Evolutionary conservation across 2,113 vertebrate species (phyloP), one percentile per base, ranked within the genome.

Genomic region (Alaudala cheleensis): DNA sequence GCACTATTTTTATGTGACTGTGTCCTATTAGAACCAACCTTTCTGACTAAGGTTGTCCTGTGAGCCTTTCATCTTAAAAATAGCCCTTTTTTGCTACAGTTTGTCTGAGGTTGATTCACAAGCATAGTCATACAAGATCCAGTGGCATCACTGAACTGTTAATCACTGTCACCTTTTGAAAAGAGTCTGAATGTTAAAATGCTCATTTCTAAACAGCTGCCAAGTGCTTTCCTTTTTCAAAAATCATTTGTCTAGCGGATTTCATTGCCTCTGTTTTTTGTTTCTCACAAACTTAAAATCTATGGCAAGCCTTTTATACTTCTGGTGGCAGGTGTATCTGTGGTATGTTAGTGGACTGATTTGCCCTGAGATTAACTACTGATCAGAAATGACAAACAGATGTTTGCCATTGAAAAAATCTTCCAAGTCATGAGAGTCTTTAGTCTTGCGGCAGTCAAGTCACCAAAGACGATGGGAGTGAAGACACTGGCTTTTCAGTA

Each of bases 101-200:
- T 94, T 93, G 45, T 82, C 79, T 82, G 58, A 83, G 56, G 34
- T 25, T 86, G 79, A 91, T 76, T 95, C 90, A 91, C 44, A 81
- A 60, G 34, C 72, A 51, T 10, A 95, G 88, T 94, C 80, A 83
- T 51, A 73, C 33, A 51, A 54, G 39, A 92, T 83, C 40, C 70
- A 87, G 69, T 74, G 79, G 66, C 84, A 87, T 64, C 73, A 71
- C 5, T 91, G 83, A 53, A 62, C 56, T 90, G 67, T 81, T 95
- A 91, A 87, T 95, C 87, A 90, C 49, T 91, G 74, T 87, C 93
- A 95, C 73, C 81, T 74, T 88, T 81, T 54, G 73, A 91, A 82
- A 81, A 79, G 53, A 72, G 51, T n/a, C 61, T 86, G 42, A 39
- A 50, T 93, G 53, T 91, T 89, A 61, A 93, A 82, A 84, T 53